A percentile compares a stretch with the other conserved stretches of the same genome.
These are phyloP conservation scores for Phoenoteleia sp. DNA, from an alignment of 2,888 invertebrate genomes.

Conservation along the genomic window DNA sequence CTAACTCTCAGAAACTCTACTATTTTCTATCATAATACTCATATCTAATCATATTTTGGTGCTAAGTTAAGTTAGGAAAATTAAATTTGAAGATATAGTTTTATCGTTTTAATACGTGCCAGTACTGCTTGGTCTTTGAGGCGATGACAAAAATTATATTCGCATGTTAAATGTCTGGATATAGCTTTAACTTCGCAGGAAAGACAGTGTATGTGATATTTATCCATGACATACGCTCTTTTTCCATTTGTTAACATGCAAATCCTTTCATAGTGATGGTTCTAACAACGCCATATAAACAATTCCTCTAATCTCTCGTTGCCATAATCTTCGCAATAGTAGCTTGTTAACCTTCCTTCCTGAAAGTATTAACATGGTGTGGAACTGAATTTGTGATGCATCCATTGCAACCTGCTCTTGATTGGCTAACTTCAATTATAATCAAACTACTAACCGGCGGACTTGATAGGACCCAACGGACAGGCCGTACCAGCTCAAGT, in stretches of 20 bases:
- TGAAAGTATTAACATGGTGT: constrained; percentile 28
- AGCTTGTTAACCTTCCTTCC: constrained; percentile 28
- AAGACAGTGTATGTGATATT: background rate
- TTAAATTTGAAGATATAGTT: constrained; percentile 24
- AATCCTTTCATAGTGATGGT: background rate
- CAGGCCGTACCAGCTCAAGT: constrained; percentile 96
- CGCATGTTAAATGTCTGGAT: constrained; percentile 8
- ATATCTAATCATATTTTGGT: constrained; percentile 50
- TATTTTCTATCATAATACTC: constrained; percentile 32
- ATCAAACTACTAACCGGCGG: constrained; percentile 85
- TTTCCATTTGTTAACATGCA: background rate
- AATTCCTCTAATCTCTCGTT: constrained; percentile 18
- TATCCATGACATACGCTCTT: background rate
- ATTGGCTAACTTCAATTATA: constrained; percentile 82
- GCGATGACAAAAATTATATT: background rate
- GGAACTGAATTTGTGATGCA: constrained; percentile 37
- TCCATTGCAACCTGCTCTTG: constrained; percentile 72
- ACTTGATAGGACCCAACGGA: constrained; percentile 94
- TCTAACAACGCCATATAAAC: background rate
- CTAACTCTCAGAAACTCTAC: constrained; percentile 40
- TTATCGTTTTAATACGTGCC: constrained; percentile 34
- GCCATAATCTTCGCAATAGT: constrained; percentile 42
- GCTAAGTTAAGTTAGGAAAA: constrained; percentile 52
- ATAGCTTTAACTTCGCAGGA: background rate
- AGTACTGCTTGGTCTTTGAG: constrained; percentile 33